These are phyloP conservation scores for Strigamia crassipes DNA, from an alignment of 2,888 invertebrate genomes.

Conservation along the genomic window DNA sequence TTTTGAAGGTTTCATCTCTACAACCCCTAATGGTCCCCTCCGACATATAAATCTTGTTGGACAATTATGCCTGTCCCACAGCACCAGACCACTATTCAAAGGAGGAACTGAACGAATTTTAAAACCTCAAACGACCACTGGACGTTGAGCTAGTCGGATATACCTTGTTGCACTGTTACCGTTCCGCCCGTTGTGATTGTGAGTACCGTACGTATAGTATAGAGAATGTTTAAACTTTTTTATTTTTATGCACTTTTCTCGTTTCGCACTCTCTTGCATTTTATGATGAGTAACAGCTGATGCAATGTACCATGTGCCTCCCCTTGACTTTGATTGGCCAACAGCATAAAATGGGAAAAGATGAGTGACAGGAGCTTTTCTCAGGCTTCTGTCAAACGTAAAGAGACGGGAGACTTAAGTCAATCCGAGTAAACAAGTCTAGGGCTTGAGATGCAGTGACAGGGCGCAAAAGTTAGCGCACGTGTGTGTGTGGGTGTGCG, in stretches of 20 bases:
- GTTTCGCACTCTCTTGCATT: slow-evolving; percentile 1
- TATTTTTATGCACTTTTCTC: slow-evolving; percentile 17
- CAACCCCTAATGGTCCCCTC: slow-evolving; percentile 17
- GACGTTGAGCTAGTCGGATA: background rate
- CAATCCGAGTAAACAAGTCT: slow-evolving; percentile 35
- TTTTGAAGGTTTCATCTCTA: background rate
- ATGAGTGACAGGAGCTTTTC: slow-evolving; percentile 39
- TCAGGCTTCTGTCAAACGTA: slow-evolving; percentile 32
- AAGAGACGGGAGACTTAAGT: slow-evolving; percentile 34
- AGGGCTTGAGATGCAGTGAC: slow-evolving; percentile 33
- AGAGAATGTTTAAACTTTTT: background rate
- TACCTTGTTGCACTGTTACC: background rate
- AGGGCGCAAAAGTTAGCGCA: slow-evolving; percentile 18
- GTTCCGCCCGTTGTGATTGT: background rate
- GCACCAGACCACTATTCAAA: background rate
- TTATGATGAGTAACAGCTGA: slow-evolving; percentile 21
- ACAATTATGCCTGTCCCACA: slow-evolving; percentile 23
- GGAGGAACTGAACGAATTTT: slow-evolving; percentile 5
- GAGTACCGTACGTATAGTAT: background rate
- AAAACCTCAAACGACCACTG: slow-evolving; percentile 21
- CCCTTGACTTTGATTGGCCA: slow-evolving; percentile 28
- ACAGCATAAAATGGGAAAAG: background rate
- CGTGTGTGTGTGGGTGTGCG: background rate
- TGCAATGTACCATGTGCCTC: slow-evolving; percentile 18
- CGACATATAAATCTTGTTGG: slow-evolving; percentile 24